Conservation (phyloP, 2,888 invertebrate species). For the Amaurobius ferox region DNA sequence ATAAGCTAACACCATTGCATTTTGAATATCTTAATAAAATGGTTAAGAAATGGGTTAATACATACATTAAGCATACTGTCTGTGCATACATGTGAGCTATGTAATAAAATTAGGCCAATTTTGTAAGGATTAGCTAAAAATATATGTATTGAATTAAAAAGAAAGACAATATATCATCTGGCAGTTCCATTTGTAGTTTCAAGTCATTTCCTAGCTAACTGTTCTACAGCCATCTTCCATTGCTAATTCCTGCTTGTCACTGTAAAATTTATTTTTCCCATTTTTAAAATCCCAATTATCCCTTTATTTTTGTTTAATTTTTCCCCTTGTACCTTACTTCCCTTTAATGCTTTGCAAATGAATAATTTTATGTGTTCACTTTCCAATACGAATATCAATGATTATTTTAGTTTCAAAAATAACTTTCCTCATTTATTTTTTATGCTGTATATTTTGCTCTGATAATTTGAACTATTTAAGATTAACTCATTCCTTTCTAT, state of each 20-base stretch:
- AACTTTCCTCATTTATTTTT: conserved; percentile 17
- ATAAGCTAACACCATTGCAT: too few species aligned
- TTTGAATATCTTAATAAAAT: too few species aligned
- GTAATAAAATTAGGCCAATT: too few species aligned
- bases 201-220: not conserved
- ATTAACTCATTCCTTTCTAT: conserved; percentile 37
- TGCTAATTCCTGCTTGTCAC: conserved; percentile 32
- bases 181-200: conserved; percentile 32
- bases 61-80: too few species aligned
- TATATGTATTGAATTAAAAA: too few species aligned
- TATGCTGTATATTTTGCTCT: conserved; percentile 48
- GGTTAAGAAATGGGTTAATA: too few species aligned
- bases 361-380: conserved; percentile 14
- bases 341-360: not conserved
- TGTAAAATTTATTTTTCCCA: conserved; percentile 13
- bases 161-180: conserved; percentile 20
- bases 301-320: not conserved
- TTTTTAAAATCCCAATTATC: not conserved
- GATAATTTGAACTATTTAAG: conserved; percentile 15
- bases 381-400: not conserved
- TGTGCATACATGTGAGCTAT: too few species aligned
- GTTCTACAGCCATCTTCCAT: conserved; percentile 50
- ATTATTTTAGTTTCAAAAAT: conserved; percentile 3
- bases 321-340: not conserved
- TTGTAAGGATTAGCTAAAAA: too few species aligned